Conservation (phyloP, 2,888 invertebrate species). For the Tortrix viridana region DNA sequence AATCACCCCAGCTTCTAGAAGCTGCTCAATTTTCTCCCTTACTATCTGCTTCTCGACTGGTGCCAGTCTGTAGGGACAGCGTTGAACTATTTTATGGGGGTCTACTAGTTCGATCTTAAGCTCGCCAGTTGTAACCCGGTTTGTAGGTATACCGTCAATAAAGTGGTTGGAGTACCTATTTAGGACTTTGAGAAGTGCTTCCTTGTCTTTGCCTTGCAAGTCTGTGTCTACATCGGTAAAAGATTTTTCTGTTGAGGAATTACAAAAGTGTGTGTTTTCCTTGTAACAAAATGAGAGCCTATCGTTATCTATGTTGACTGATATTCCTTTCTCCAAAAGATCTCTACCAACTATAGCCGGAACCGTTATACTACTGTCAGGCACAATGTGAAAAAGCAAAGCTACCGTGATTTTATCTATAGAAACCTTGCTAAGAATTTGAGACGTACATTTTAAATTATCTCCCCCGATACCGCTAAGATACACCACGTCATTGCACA, state of each 20-base stretch:
- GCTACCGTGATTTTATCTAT: neutral
- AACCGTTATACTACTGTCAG: neutral
- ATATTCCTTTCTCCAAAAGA: neutral
- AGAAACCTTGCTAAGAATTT: neutral
- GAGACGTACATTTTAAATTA: neutral
- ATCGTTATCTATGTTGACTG: neutral
- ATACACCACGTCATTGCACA: too few species aligned
- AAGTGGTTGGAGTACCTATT: too few species aligned
- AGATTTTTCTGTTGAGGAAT: neutral
- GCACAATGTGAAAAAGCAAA: neutral
- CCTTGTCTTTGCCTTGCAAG: neutral
- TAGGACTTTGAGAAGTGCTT: too few species aligned
- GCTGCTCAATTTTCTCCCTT: neutral
- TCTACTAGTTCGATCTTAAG: neutral
- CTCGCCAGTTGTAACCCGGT: neutral
- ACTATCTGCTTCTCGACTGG: neutral
- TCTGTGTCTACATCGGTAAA: constrained; percentile 2
- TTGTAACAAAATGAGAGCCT: neutral
- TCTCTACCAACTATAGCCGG: constrained; percentile 3
- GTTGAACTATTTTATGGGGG: neutral
- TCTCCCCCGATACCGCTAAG: neutral
- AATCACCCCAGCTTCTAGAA: neutral
- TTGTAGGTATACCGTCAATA: too few species aligned
- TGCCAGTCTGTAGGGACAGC: neutral
- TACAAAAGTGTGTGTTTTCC: neutral